These are phyloP conservation scores for Eidolon helvum DNA, from an alignment of 2,113 vertebrate species.

Conservation along the genomic window DNA sequence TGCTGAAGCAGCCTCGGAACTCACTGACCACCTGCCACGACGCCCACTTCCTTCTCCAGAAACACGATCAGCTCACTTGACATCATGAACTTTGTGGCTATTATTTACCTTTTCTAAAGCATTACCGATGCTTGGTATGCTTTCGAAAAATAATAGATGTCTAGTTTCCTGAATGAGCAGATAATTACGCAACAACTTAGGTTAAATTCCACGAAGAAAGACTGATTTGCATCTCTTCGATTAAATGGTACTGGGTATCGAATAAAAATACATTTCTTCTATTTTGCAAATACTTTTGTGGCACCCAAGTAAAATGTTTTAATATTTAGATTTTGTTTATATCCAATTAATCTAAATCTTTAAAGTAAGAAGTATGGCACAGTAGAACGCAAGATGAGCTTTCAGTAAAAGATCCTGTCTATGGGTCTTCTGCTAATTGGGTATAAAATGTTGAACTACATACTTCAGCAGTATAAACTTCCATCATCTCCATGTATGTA, in stretches of 20 bases:
- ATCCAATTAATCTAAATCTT: background rate
- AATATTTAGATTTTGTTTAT: background rate
- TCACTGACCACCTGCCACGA: too few species aligned
- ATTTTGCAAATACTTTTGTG: background rate
- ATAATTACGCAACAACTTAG: background rate
- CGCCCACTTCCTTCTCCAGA: background rate
- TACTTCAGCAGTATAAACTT: background rate
- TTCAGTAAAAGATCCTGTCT: background rate
- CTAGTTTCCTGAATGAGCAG: background rate
- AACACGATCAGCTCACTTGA: background rate
- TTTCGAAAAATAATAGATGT: background rate
- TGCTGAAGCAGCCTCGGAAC: background rate
- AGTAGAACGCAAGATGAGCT: background rate
- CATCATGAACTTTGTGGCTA: background rate
- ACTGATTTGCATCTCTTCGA: background rate
- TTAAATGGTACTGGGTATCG: background rate
- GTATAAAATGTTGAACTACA: background rate
- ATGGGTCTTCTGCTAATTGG: background rate
- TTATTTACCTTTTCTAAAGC: background rate
- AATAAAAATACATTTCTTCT: background rate
- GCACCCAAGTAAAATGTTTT: background rate
- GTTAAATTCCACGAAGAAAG: background rate
- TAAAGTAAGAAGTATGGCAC: background rate
- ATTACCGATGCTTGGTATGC: background rate
- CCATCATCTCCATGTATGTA: background rate